Conservation (phyloP, 2,888 invertebrate genomes). For the Sympetrum striolatum region DNA sequence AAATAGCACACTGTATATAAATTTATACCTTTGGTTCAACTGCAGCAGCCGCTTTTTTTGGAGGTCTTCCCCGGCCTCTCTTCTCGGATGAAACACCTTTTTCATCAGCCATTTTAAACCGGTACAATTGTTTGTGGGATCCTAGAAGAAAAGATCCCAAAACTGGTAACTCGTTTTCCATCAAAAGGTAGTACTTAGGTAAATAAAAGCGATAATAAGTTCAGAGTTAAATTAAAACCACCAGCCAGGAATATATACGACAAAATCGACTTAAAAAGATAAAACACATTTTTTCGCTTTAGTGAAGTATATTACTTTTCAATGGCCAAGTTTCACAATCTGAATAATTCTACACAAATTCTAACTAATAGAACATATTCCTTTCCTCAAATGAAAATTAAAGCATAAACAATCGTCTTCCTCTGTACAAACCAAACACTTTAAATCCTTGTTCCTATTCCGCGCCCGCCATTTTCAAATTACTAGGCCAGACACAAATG, state of each 20-base stretch:
- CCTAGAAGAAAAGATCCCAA: not conserved
- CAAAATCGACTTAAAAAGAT: too few relatives aligned
- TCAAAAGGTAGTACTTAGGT: too few relatives aligned
- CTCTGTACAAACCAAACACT: not conserved
- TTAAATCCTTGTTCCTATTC: conserved; percentile 37
- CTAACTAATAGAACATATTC: too few relatives aligned
- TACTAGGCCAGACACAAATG: conserved; percentile 28
- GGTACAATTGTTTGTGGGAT: not conserved
- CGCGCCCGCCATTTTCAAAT: conserved; percentile 44
- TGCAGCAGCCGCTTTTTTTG: conserved; percentile 10
- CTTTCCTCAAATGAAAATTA: not conserved
- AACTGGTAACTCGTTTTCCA: not conserved
- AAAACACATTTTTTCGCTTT: not conserved
- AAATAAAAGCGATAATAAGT: not conserved
- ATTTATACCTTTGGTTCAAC: conserved; percentile 20
- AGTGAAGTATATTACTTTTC: not conserved
- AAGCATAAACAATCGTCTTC: not conserved
- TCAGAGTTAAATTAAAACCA: too few relatives aligned
- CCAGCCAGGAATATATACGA: too few relatives aligned
- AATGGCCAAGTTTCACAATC: too few relatives aligned
- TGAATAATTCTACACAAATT: too few relatives aligned
- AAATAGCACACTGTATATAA: not conserved
- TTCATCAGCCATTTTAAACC: conserved; percentile 20
- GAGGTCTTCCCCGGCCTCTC: conserved; percentile 20
- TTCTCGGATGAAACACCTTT: conserved; percentile 24